Evolutionary conservation across 2,888 invertebrate genomes (phyloP).

Genomic region (Neria commutata): DNA sequence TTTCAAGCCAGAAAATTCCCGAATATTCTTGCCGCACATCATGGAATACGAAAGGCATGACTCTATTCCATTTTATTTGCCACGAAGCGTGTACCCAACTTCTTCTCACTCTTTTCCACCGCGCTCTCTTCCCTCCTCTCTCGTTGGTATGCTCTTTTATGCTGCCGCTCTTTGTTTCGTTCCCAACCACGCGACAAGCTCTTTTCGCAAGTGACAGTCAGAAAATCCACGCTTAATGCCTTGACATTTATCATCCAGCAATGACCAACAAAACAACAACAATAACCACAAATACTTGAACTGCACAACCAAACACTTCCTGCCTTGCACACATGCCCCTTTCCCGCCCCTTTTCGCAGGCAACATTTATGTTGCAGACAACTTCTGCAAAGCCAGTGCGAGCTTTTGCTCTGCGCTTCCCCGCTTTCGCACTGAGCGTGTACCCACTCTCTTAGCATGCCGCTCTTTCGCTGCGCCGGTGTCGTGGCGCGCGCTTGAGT

Average conservation of each 20-base stretch:
- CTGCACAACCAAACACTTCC: constrained; percentile 18
- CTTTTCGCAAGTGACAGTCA: constrained; percentile 49
- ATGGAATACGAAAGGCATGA: too few relatives aligned
- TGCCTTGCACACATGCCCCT: not conserved
- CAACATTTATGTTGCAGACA: not conserved
- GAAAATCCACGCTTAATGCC: constrained; percentile 40
- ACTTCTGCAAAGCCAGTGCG: not conserved
- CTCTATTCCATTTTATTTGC: too few relatives aligned
- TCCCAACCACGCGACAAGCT: not conserved
- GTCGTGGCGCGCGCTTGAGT: constrained; percentile 61
- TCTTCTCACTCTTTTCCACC: not conserved
- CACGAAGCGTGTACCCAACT: not conserved
- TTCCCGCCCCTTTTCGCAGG: not conserved
- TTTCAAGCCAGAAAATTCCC: too few relatives aligned
- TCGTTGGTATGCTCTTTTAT: not conserved
- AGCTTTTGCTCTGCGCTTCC: not conserved
- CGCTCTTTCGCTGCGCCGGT: constrained; percentile 8
- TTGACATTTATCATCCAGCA: constrained; percentile 37
- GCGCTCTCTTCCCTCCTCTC: not conserved
- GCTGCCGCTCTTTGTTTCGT: not conserved
- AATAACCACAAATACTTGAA: constrained; percentile 26
- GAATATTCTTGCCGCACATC: too few relatives aligned
- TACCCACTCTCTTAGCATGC: constrained; percentile 6
- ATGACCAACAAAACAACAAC: constrained; percentile 13
- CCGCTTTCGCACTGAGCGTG: constrained; percentile 1